Conservation (phyloP, 2,888 invertebrate species). For the Agonopterix subpropinquella region DNA sequence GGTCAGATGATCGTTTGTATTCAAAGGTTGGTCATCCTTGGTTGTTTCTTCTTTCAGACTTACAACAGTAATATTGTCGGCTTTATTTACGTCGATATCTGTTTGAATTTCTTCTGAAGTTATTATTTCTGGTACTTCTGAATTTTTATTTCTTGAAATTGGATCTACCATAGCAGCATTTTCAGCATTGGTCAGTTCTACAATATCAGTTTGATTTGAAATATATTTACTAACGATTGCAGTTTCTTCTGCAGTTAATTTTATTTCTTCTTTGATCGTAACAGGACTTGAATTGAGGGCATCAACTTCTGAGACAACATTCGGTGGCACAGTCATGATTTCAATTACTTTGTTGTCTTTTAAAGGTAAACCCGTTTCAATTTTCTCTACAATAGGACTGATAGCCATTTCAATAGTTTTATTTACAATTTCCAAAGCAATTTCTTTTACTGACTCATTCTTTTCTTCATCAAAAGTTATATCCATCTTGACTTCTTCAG, state of each 20-base stretch:
- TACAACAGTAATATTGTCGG: too few species aligned
- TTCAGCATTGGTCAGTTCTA: background rate
- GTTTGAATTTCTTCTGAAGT: too few species aligned
- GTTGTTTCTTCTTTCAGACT: too few species aligned
- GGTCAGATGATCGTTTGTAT: background rate
- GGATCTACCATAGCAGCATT: background rate
- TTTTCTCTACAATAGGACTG: background rate
- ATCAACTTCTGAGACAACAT: too few species aligned
- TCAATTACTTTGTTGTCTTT: too few species aligned
- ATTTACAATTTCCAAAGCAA: conserved; percentile 18
- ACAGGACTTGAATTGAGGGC: too few species aligned
- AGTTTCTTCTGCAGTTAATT: background rate
- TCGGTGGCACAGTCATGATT: too few species aligned
- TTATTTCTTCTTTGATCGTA: background rate
- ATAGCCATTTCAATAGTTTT: conserved; percentile 10
- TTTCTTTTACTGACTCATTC: background rate
- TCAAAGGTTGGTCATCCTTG: background rate
- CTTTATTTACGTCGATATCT: too few species aligned
- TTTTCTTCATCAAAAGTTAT: background rate
- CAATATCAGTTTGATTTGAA: background rate
- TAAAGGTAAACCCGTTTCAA: background rate
- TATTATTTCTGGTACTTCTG: too few species aligned
- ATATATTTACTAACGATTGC: background rate
- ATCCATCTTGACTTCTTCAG: background rate
- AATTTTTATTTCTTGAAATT: too few species aligned